A percentile compares a stretch with the other conserved stretches of the same genome.
phyloP scores from a whole-genome alignment of 2,113 vertebrate genomes.

The Cyprinodon variegatus region DNA sequence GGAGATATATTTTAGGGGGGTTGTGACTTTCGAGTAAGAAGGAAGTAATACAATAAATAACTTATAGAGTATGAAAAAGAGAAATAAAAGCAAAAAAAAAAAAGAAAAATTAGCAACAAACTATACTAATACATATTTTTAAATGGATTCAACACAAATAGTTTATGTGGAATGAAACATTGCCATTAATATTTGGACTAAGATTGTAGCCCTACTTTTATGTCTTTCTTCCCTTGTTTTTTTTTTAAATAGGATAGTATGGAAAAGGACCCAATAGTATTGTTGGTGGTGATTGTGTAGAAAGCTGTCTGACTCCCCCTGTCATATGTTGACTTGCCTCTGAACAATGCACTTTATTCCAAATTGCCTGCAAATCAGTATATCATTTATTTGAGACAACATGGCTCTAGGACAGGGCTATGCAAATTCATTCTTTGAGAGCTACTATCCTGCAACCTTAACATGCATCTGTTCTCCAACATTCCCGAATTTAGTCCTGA shows the following conservation, averaged over 20 bases:
- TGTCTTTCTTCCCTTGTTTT: background rate
- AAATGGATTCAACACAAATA: too few relatives aligned
- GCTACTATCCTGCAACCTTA: background rate
- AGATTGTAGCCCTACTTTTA: background rate
- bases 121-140: background rate
- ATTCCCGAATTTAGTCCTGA: background rate
- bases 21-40: conserved; percentile 40
- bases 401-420: background rate
- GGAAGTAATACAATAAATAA: conserved; percentile 17
- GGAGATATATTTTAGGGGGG: conserved; percentile 29
- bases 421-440: background rate
- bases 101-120: background rate
- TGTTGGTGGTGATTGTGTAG: background rate
- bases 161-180: too few relatives aligned
- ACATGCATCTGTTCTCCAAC: too few relatives aligned
- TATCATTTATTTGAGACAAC: background rate
- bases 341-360: background rate
- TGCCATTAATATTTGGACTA: background rate
- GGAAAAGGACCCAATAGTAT: background rate
- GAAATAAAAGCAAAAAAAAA: background rate
- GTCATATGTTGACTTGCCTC: background rate
- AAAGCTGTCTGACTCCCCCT: background rate
- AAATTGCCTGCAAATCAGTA: background rate
- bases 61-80: background rate
- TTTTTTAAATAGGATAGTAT: background rate